Evolutionary conservation across 1,140 invertebrate species (phyloP).

Genomic region (Drosophila punjabiensis): DNA sequence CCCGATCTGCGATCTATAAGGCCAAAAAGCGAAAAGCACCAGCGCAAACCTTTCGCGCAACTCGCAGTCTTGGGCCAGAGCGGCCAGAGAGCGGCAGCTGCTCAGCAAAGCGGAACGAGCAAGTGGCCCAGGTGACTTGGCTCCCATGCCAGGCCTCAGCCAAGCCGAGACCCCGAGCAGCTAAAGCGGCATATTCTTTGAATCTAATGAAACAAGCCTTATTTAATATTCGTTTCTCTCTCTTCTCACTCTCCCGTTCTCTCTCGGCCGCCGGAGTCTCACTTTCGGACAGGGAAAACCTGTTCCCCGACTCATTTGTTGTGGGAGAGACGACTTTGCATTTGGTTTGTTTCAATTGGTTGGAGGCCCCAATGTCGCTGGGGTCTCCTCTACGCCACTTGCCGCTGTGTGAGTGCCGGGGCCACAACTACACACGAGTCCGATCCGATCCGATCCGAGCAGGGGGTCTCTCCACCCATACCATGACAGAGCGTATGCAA

Average conservation of each 20-base stretch:
- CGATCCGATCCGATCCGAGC: not conserved
- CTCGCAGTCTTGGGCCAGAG: conserved; percentile 68
- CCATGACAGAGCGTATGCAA: conserved; percentile 60
- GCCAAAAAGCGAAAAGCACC: conserved; percentile 68
- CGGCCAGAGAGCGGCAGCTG: conserved; percentile 68
- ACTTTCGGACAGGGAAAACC: conserved; percentile 60
- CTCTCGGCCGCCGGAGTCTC: conserved; percentile 17
- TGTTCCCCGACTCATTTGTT: conserved; percentile 74
- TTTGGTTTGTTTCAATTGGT: conserved; percentile 82
- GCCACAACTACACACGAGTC: conserved; percentile 48
- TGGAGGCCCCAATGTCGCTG: conserved; percentile 62
- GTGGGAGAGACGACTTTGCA: conserved; percentile 81
- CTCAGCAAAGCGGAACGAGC: conserved; percentile 76
- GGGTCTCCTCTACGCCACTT: conserved; percentile 12
- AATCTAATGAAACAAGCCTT: conserved; percentile 79
- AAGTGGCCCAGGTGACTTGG: conserved; percentile 39
- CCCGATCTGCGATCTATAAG: conserved; percentile 61
- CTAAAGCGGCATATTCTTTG: conserved; percentile 75
- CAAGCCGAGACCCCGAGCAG: conserved; percentile 27
- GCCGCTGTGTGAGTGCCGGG: conserved; percentile 49
- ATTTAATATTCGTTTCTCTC: conserved; percentile 67
- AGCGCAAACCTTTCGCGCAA: conserved; percentile 77
- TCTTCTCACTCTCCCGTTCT: conserved; percentile 6
- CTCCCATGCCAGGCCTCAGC: conserved; percentile 9
- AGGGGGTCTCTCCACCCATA: conserved; percentile 10